Evolutionary conservation across 53 echinoderm and acorn worm genomes (phyloP).

Genomic region (Henricia sp.): DNA sequence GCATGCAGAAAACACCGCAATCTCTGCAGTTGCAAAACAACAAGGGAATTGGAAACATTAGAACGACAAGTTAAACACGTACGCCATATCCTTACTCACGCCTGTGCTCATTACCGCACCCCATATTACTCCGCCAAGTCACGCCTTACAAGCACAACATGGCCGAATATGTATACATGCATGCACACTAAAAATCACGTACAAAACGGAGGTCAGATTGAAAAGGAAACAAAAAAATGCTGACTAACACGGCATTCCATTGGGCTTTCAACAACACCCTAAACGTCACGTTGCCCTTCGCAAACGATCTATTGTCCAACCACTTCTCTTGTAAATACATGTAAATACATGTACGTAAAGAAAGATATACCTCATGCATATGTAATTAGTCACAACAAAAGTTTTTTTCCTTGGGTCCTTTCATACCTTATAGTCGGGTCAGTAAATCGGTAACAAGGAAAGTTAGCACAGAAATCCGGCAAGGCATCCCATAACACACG

Average conservation of each 20-base stretch:
- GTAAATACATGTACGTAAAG: not conserved
- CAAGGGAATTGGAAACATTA: not conserved
- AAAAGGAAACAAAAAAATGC: constrained; percentile 11
- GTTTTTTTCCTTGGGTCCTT: not conserved
- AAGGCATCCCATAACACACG: not conserved
- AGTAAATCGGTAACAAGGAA: constrained; percentile 29
- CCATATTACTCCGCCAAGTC: constrained; percentile 34
- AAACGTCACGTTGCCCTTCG: not conserved
- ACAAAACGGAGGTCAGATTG: not conserved
- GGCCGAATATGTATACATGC: not conserved
- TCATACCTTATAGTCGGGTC: constrained; percentile 3
- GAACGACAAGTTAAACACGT: not conserved
- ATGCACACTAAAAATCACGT: not conserved
- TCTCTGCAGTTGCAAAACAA: not conserved
- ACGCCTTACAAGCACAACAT: constrained; percentile 11
- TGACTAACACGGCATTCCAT: not conserved
- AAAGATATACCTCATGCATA: constrained; percentile 11
- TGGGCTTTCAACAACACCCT: not conserved
- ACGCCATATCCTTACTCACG: not conserved
- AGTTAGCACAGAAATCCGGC: not conserved
- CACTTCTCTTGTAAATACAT: not conserved
- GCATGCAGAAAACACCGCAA: not conserved
- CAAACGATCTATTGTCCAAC: not conserved
- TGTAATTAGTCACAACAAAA: not conserved
- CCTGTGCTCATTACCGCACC: not conserved